Conservation (phyloP, 2,797 vertebrate genomes). For the Thaleichthys pacificus region DNA sequence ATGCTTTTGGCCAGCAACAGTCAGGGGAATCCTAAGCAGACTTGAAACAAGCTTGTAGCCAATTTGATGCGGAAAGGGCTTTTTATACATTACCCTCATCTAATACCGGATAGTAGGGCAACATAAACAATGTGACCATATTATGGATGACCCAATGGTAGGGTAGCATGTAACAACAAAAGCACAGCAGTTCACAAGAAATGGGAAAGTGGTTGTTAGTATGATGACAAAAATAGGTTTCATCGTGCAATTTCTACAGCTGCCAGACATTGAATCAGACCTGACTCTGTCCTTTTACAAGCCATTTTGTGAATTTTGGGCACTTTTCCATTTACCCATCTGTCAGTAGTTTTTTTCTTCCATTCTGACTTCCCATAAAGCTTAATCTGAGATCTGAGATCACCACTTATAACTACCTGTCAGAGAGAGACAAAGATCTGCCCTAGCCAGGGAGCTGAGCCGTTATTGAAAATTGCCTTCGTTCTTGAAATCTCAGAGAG, state of each 20-base stretch:
- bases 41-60: conserved; percentile 46
- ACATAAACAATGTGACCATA: not conserved
- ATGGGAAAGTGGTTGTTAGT: not conserved
- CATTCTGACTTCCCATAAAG: conserved; percentile 21
- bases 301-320: conserved; percentile 41
- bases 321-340: conserved; percentile 26
- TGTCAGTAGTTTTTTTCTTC: conserved; percentile 41
- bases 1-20: conserved; percentile 40
- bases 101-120: not conserved
- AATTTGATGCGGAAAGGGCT: conserved; percentile 49
- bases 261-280: not conserved
- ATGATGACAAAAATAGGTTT: not conserved
- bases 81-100: conserved; percentile 24
- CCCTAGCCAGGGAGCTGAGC: conserved; percentile 44
- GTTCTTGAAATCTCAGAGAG: conserved; percentile 40
- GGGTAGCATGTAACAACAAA: not conserved
- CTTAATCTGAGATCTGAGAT: conserved; percentile 24
- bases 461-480: conserved; percentile 74
- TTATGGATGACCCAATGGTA: not conserved
- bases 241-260: not conserved
- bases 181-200: not conserved
- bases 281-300: not conserved
- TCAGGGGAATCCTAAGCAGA: conserved; percentile 44
- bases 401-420: conserved; percentile 46
- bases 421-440: conserved; percentile 54